Base-by-base conservation (phyloP, 2,113 vertebrate genomes). In the Cyanoderma ruficeps region DNA sequence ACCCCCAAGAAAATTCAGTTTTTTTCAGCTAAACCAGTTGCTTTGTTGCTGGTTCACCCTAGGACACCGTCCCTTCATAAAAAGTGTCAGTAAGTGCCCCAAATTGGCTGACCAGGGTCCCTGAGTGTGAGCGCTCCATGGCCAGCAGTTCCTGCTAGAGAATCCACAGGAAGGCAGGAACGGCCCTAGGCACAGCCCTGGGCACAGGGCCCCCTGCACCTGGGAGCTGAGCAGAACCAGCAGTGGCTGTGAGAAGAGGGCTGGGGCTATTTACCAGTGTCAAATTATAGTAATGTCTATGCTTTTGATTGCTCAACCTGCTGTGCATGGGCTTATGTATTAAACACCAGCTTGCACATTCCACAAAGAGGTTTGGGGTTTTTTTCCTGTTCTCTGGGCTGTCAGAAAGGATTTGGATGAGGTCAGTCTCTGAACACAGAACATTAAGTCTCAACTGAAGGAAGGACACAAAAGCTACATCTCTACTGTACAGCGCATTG, bases 381-480 rank as follows among this genome's bases (percentile, higher is more conserved):
- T 60, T 47, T 72, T 49, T 13, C 5, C 35, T 71, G 12, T 52
- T 68, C 93, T 91, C 61, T 57, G 75, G 67, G 59, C 90, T 95
- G 83, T 93, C 83, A 85, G 60, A 72, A 96, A 91, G 49, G 37
- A 76, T 97, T 97, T 96, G 72, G 59, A 89, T 75, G 76, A 98
- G 87, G 70, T 94, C 95, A 94, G 93, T 52, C 94, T 95, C 87
- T 31, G 23, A 96, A 91, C 89, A 89, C 80, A 95, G 83, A 95
- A 93, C 87, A 86, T 74, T 82, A 70, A 90, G 52, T 50, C 68
- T 87, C 72, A 91, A 57, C 64, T 70, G 41, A 21, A 70, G 89
- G 67, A 92, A 85, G 86, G 67, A 81, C 71, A 72, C 28, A 42
- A 89, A 61, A 71, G 67, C 75, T 61, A 35, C 3, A 1, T 49